Percentiles rank a stretch among this genome's conserved stretches.
These are phyloP conservation scores for Virgularia gustaviana DNA, from an alignment of 92 coral and sea anemone genomes.

Conservation along the genomic window DNA sequence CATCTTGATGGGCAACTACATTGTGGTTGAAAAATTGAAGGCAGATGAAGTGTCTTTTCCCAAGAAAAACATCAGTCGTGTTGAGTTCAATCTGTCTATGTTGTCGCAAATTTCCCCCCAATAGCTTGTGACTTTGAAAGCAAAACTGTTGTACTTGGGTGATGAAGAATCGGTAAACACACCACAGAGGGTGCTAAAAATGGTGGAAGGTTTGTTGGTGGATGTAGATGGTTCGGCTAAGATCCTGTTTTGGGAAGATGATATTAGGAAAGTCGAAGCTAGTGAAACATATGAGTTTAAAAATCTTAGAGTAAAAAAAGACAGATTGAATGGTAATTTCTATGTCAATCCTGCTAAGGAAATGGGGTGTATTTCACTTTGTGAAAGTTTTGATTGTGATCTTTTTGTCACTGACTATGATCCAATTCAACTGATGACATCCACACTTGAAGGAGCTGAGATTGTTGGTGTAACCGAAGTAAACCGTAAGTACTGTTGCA, in stretches of 20 bases:
- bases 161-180: background rate
- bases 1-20: conserved; percentile 12
- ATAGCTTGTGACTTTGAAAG: conserved; percentile 1
- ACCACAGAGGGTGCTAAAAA: background rate
- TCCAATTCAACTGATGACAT: conserved; percentile 21
- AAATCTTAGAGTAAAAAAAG: conserved; percentile 4
- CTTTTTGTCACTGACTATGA: conserved; percentile 4
- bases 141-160: background rate
- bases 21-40: background rate
- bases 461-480: conserved; percentile 15
- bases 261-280: background rate
- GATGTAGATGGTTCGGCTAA: conserved; percentile 14
- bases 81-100: conserved; percentile 6
- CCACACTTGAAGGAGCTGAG: background rate
- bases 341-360: conserved; percentile 19
- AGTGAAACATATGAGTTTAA: conserved; percentile 16
- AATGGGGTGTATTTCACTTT: background rate
- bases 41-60: background rate
- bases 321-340: background rate
- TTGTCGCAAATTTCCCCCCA: background rate
- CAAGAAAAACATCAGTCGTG: background rate
- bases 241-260: conserved; percentile 26
- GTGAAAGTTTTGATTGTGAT: background rate
- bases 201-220: background rate
- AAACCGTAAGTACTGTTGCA: conserved; percentile 2